These are phyloP conservation scores for Hyposoter didymator DNA, from an alignment of 2,888 invertebrate genomes.

Conservation along the genomic window DNA sequence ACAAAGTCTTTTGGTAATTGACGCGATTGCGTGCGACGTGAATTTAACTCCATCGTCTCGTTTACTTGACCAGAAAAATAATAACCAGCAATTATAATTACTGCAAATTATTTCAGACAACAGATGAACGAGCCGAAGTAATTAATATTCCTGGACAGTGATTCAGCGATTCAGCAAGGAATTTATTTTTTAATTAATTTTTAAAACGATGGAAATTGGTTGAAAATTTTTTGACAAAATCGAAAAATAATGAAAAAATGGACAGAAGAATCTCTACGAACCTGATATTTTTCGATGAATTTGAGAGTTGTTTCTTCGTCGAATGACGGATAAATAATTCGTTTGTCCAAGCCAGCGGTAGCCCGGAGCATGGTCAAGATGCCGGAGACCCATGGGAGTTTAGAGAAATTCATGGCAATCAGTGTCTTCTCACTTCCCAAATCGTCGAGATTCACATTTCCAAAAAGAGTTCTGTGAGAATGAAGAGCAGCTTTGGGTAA, in stretches of 20 bases:
- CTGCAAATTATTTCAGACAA: no score
- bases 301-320: constrained; percentile 72
- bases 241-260: neutral
- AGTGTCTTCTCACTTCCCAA: neutral
- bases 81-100: no score
- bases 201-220: no score
- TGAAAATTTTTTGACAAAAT: neutral
- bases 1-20: no score
- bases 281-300: constrained; percentile 78
- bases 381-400: constrained; percentile 79
- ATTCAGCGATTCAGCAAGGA: neutral
- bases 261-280: constrained; percentile 48
- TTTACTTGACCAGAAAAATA: no score
- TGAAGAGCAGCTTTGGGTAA: constrained; percentile 77
- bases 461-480: constrained; percentile 71
- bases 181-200: no score
- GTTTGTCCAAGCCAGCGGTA: constrained; percentile 54
- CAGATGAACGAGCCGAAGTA: no score
- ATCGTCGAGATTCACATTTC: constrained; percentile 36
- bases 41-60: no score
- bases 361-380: constrained; percentile 67
- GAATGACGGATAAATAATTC: constrained; percentile 72
- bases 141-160: no score
- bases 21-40: no score
- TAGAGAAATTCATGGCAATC: constrained; percentile 71